Conservation (phyloP, 2,797 vertebrate species). For the Gymnoscopelus microlampas region DNA sequence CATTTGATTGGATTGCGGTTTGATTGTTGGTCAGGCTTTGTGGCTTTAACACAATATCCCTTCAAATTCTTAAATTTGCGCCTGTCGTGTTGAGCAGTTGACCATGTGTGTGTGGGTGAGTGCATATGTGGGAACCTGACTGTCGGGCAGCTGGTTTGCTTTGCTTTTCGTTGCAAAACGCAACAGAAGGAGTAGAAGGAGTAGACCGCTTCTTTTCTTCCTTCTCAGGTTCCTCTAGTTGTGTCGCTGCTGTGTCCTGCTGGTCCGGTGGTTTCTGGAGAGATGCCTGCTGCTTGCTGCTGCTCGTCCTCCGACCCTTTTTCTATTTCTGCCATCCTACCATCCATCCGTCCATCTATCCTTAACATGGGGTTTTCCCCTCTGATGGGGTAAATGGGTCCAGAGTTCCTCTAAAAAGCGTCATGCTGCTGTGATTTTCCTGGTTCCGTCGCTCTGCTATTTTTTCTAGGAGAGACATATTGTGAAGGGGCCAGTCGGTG, state of each 20-base stretch:
- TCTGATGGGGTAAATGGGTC: constrained; percentile 65
- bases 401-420: constrained; percentile 72
- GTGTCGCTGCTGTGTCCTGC: constrained; percentile 58
- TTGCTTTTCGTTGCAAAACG: constrained; percentile 46
- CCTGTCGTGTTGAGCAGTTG: constrained; percentile 17
- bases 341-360: constrained; percentile 54
- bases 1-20: constrained; percentile 36
- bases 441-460: constrained; percentile 57
- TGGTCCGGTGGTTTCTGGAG: constrained; percentile 60
- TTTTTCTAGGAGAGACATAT: constrained; percentile 59
- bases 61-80: constrained; percentile 18
- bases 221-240: constrained; percentile 54
- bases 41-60: constrained; percentile 17
- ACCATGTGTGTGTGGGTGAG: background rate
- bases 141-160: constrained; percentile 61
- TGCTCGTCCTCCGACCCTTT: constrained; percentile 41
- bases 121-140: constrained; percentile 52
- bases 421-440: constrained; percentile 63
- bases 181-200: constrained; percentile 41
- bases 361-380: constrained; percentile 52
- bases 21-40: constrained; percentile 18
- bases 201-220: constrained; percentile 32
- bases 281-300: constrained; percentile 57
- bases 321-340: constrained; percentile 56
- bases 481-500: constrained; percentile 60